Percentiles rank a stretch among this genome's conserved stretches.
Conservation (phyloP, 2,888 invertebrate species). For the Andrena praecox region DNA sequence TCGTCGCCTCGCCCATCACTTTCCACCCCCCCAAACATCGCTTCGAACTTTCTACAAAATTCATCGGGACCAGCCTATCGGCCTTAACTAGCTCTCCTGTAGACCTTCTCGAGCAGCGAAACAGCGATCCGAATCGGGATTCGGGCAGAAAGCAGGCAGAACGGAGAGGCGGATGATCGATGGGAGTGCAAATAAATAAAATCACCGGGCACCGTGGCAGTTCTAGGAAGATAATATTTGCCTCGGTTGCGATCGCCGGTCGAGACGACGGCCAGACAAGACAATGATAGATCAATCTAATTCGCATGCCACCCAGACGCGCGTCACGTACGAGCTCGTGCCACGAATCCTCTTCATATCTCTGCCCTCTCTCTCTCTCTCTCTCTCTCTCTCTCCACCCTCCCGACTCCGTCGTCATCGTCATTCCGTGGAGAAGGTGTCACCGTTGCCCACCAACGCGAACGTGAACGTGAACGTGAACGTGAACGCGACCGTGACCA, state of each 20-base stretch:
- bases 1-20: no score
- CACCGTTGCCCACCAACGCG: slow-evolving; percentile 22
- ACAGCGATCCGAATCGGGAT: not conserved
- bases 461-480: slow-evolving; percentile 29
- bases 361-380: slow-evolving; percentile 32
- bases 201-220: slow-evolving; percentile 61
- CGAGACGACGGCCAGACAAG: slow-evolving; percentile 84
- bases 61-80: not conserved
- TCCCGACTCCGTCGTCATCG: not conserved
- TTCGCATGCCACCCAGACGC: slow-evolving; percentile 80
- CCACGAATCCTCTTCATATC: slow-evolving; percentile 19
- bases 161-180: slow-evolving; percentile 12
- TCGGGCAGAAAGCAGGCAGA: not conserved
- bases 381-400: slow-evolving; percentile 16
- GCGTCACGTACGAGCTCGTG: slow-evolving; percentile 48
- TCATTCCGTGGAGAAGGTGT: slow-evolving; percentile 13
- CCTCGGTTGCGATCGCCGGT: slow-evolving; percentile 79
- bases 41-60: not conserved
- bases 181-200: slow-evolving; percentile 54
- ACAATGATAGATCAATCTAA: slow-evolving; percentile 85
- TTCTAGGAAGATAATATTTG: slow-evolving; percentile 82
- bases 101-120: not conserved
- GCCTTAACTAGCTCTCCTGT: not conserved
- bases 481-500: slow-evolving; percentile 50
- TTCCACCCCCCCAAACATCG: no score